Evolutionary conservation across 35 echinoderm and acorn worm species (phyloP), one percentile per base, ranked within the genome.

Genomic region (Anneissia japonica): DNA sequence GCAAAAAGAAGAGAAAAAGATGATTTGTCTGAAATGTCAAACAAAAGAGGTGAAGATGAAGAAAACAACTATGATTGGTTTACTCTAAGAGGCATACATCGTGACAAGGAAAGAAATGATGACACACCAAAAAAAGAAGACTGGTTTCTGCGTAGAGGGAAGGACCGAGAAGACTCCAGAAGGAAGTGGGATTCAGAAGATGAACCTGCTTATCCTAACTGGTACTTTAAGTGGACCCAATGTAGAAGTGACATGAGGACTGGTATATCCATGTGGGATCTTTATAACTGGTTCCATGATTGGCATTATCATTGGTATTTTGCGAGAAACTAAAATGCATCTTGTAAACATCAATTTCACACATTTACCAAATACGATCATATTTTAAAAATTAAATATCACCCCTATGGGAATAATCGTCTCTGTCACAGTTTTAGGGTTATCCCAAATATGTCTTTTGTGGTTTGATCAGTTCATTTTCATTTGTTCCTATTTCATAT

Each of bases 191-290:
- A 73, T 14, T 45, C 81, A 34, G 23, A 77, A 1, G 36, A 21
- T 19, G 55, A 88, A 35, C n/a, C 78, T 72, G 33, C 45, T 16
- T 35, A 80, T 73, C 35, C 30, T 7, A 83, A 91, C 38, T 99
- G 96, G 96, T 99, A 94, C 76, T 90, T 89, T 17, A 82, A 92
- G 3, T 86, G 96, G 87, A 87, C 86, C 30, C 77, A 91, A 32
- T 86, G 74, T 7, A 84, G 96, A 33, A 83, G 74, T 35, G 84
- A 89, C 16, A 76, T 76, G 12, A 75, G 95, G 14, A 91, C 89
- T 4, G 96, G 93, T 33, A 86, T 99, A 9, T 94, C 96, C 0
- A 79, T 99, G 33, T 99, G 96, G 96, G 96, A 99, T 17, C 90
- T 99, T 89, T 99, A 99, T 45, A 76, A 88, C 26, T 99, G 96